Evolutionary conservation across 2,888 invertebrate species (phyloP).

Genomic region (Trachelus stipa): DNA sequence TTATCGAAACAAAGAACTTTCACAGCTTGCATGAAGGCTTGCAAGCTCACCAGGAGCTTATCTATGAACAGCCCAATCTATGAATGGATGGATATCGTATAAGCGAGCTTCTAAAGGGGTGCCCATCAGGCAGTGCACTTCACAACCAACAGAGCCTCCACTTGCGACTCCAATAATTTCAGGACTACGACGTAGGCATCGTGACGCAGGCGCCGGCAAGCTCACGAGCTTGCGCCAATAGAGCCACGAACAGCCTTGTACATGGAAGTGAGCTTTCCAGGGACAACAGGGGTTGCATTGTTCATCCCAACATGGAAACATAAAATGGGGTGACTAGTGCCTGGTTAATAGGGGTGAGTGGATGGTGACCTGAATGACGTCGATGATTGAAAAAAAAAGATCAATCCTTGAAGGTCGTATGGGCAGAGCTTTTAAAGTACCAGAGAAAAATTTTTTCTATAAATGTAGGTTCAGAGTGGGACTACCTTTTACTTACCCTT

Average conservation of each 20-base stretch:
- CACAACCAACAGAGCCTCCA: conserved; percentile 38
- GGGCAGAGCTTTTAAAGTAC: neutral
- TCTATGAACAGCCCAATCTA: conserved; percentile 27
- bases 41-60: conserved; percentile 10
- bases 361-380: neutral
- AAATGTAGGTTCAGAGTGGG: neutral
- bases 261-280: neutral
- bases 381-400: neutral
- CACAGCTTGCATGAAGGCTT: neutral
- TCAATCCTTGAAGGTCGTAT: neutral
- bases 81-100: conserved; percentile 43
- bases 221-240: neutral
- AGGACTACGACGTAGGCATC: neutral
- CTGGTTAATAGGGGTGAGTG: neutral
- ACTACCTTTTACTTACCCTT: neutral
- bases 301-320: neutral
- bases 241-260: neutral
- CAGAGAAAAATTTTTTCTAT: neutral
- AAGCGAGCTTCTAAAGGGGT: conserved; percentile 22
- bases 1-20: neutral
- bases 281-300: neutral
- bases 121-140: conserved; percentile 29
- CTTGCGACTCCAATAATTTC: conserved; percentile 25
- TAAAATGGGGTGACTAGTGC: neutral
- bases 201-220: neutral